Evolutionary conservation across 2,888 invertebrate genomes (phyloP).

Genomic region (Athalia cordata): DNA sequence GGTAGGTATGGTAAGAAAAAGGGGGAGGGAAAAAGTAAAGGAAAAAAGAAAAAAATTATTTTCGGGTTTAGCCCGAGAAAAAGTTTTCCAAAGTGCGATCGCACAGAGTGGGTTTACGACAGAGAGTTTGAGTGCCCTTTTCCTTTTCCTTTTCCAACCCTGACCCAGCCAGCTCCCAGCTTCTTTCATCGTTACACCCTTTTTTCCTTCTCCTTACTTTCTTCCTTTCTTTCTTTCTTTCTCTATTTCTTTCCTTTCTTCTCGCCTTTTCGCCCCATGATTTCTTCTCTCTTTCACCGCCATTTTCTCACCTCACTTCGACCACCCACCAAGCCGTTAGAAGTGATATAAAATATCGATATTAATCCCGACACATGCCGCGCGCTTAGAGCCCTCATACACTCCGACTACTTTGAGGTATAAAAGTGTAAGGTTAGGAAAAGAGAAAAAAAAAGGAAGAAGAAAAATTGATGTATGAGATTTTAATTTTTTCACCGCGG

Average conservation of each 20-base stretch:
- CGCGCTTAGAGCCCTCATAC: neutral
- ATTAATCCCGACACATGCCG: slow-evolving; percentile 40
- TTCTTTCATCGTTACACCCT: slow-evolving; percentile 24
- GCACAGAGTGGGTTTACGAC: slow-evolving; percentile 38
- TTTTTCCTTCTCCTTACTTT: neutral
- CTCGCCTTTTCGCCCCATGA: neutral
- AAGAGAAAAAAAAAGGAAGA: no score
- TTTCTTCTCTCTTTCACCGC: neutral
- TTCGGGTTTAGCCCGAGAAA: neutral
- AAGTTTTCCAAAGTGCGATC: slow-evolving; percentile 30
- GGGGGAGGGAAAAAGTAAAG: no score
- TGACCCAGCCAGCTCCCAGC: slow-evolving; percentile 4
- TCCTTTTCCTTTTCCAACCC: no score
- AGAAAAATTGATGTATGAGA: no score
- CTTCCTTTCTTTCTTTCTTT: neutral
- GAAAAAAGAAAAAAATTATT: neutral
- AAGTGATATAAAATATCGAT: slow-evolving; percentile 37
- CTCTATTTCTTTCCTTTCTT: neutral
- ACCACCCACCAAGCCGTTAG: slow-evolving; percentile 1
- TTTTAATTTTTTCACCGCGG: no score
- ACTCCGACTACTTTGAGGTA: no score
- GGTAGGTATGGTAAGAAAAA: neutral
- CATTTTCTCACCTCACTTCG: neutral
- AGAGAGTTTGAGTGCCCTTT: slow-evolving; percentile 37
- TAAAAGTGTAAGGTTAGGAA: neutral